Conservation (phyloP, 2,888 invertebrate species). For the Tenthredo notha region DNA sequence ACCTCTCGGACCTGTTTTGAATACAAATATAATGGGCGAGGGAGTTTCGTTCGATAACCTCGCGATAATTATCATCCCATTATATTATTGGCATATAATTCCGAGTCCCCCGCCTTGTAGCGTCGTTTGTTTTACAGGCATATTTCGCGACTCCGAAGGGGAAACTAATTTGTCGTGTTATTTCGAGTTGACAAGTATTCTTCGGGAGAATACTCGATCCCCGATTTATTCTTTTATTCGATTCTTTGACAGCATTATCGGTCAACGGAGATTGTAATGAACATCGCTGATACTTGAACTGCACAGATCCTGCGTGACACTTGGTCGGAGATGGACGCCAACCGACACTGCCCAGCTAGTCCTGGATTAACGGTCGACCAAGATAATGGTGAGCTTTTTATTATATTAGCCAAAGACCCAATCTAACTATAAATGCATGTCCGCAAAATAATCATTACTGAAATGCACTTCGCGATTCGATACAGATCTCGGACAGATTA, state of each 20-base stretch:
- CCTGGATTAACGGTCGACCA: background rate
- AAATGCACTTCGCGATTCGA: too few relatives aligned
- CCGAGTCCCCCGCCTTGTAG: background rate
- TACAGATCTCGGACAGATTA: too few relatives aligned
- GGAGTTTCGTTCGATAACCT: background rate
- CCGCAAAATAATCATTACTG: too few relatives aligned
- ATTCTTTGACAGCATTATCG: background rate
- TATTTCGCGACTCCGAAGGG: background rate
- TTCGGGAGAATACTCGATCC: background rate
- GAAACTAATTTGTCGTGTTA: too few relatives aligned
- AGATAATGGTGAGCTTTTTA: background rate
- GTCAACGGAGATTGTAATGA: background rate
- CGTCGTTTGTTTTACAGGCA: slow-evolving; percentile 8
- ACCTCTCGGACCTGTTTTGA: background rate
- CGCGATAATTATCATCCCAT: too few relatives aligned
- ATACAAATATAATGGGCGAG: background rate
- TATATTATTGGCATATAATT: too few relatives aligned
- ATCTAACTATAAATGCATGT: background rate
- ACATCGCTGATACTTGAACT: background rate
- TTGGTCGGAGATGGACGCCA: background rate
- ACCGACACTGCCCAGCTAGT: background rate
- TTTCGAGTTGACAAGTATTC: background rate
- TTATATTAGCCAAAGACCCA: background rate
- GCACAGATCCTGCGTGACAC: background rate
- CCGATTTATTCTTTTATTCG: background rate